phyloP scores from a whole-genome alignment of 2,113 vertebrate species.

The Pelodiscus sinensis region DNA sequence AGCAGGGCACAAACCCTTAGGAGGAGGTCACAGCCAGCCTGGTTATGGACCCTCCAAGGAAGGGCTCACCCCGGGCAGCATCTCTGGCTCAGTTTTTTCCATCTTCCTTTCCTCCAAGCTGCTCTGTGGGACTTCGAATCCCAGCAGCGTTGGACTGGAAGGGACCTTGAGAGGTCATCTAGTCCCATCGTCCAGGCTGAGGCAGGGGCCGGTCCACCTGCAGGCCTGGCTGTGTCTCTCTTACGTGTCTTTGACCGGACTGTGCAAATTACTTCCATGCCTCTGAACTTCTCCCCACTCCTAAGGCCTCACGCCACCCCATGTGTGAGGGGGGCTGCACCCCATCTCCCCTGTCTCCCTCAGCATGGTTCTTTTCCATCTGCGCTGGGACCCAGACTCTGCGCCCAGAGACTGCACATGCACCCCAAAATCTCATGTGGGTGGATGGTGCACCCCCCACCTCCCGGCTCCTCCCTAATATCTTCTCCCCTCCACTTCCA shows the following conservation, averaged over 20 bases:
- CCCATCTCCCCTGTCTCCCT: not conserved
- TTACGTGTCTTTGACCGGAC: not conserved
- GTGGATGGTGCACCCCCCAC: not conserved
- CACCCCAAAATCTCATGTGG: not conserved
- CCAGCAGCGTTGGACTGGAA: not conserved
- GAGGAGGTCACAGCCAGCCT: not conserved
- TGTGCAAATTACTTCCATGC: not conserved
- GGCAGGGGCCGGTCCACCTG: not conserved
- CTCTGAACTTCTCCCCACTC: not conserved
- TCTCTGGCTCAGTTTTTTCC: not conserved
- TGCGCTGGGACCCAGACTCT: not conserved
- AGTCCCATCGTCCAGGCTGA: not conserved
- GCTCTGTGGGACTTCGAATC: not conserved
- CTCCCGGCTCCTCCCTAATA: not conserved
- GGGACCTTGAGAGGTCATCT: not conserved
- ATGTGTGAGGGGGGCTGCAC: not conserved
- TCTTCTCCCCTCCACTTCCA: not conserved
- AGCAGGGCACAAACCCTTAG: not conserved
- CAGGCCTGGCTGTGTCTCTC: not conserved
- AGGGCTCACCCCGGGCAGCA: not conserved
- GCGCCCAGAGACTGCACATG: too few relatives aligned
- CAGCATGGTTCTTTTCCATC: rapidly evolving
- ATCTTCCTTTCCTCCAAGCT: not conserved
- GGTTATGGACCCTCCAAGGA: not conserved
- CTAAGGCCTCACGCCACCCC: not conserved